Percentiles rank a stretch among this genome's conserved stretches.
These are phyloP conservation scores for Dendrolimus punctatus DNA, from an alignment of 1,140 invertebrate species.

Conservation along the genomic window DNA sequence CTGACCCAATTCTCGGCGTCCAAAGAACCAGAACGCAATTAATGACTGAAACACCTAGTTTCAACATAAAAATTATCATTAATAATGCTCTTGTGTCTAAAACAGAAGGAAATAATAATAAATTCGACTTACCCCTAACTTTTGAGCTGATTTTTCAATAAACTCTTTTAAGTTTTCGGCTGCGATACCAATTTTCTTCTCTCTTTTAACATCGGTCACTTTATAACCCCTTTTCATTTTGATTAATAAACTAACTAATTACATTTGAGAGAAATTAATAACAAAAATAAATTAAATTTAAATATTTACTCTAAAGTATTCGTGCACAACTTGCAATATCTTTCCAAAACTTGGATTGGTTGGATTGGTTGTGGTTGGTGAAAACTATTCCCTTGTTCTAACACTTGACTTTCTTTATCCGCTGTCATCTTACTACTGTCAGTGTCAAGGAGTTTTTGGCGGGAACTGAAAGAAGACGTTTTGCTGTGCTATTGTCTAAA, in stretches of 20 bases:
- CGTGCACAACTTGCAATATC: no score
- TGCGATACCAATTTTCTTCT: slow-evolving; percentile 79
- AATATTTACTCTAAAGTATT: no score
- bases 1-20: slow-evolving; percentile 31
- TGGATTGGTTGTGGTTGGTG: no score
- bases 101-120: slow-evolving; percentile 6
- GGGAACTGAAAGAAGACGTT: no score
- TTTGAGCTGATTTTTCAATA: slow-evolving; percentile 76
- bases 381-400: no score
- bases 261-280: slow-evolving; percentile 3
- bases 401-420: no score
- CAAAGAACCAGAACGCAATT: slow-evolving; percentile 18
- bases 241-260: slow-evolving; percentile 20
- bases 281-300: slow-evolving; percentile 1
- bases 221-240: slow-evolving; percentile 78
- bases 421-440: no score
- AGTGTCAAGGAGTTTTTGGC: no score
- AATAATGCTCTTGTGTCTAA: slow-evolving; percentile 1
- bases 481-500: no score
- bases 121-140: slow-evolving; percentile 76
- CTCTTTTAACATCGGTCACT: slow-evolving; percentile 77
- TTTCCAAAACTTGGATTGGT: no score
- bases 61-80: background rate
- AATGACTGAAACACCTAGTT: slow-evolving; percentile 19
- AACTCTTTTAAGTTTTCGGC: slow-evolving; percentile 76